Conservation (phyloP, 2,113 vertebrate genomes). For the Hirundichthys speculiger region DNA sequence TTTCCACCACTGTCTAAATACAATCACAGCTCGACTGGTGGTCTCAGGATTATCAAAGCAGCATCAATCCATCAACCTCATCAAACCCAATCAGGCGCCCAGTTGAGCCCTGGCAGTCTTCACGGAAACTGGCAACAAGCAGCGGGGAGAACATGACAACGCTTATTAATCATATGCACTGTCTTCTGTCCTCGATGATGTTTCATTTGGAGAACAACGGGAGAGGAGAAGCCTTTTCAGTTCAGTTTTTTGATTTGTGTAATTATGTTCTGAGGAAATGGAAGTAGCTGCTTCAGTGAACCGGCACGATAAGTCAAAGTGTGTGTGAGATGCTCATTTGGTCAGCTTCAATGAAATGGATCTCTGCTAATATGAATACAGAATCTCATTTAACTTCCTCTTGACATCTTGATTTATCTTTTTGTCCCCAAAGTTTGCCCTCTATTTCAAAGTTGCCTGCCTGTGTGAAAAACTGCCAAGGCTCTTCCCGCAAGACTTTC, state of each 20-base stretch:
- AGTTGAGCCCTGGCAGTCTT: constrained; percentile 24
- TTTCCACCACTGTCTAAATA: constrained; percentile 33
- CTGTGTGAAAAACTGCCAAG: constrained; percentile 8
- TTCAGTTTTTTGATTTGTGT: constrained; percentile 37
- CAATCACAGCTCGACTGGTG: constrained; percentile 41
- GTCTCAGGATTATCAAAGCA: constrained; percentile 50
- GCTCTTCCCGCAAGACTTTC: not conserved
- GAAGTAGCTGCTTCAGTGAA: constrained; percentile 20
- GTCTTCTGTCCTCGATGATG: constrained; percentile 15
- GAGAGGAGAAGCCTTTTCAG: not conserved
- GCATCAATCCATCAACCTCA: constrained; percentile 55
- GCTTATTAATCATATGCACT: constrained; percentile 25
- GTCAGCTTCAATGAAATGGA: constrained; percentile 8
- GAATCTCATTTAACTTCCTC: not conserved
- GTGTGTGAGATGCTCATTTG: not conserved
- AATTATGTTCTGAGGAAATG: constrained; percentile 49
- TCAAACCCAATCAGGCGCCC: constrained; percentile 51
- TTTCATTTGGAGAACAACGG: constrained; percentile 20
- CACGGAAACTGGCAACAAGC: constrained; percentile 8
- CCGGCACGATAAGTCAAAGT: constrained; percentile 8
- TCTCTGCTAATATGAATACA: constrained; percentile 8
- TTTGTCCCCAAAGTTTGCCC: not conserved
- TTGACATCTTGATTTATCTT: constrained; percentile 4
- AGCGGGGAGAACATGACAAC: constrained; percentile 28
- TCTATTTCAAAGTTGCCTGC: too few species aligned